Conservation (phyloP, 2,113 vertebrate genomes). For the Eulemur macaco region DNA sequence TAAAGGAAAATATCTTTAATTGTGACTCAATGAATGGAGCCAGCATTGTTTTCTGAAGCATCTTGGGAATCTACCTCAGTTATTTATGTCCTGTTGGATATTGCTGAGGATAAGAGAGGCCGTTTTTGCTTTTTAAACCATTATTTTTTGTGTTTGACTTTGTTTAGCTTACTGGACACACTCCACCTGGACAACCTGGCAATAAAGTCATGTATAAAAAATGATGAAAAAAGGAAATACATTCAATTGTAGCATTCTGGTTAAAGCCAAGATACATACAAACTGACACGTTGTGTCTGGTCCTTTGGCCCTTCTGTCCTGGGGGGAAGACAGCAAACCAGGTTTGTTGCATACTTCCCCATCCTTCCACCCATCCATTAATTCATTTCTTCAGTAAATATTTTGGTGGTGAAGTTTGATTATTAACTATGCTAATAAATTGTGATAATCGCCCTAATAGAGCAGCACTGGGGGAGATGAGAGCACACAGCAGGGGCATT, state of each 20-base stretch:
- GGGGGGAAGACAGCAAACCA: neutral
- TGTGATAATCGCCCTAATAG: neutral
- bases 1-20: neutral
- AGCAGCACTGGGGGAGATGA: neutral
- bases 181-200: conserved; percentile 9
- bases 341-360: neutral
- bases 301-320: neutral
- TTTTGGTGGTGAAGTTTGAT: neutral
- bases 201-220: conserved; percentile 18
- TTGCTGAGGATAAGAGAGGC: neutral
- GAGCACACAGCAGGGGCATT: neutral
- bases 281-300: neutral
- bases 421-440: neutral
- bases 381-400: neutral
- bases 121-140: neutral
- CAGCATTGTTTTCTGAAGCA: neutral
- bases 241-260: neutral
- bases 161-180: conserved; percentile 42
- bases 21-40: neutral
- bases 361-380: neutral
- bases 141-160: conserved; percentile 27
- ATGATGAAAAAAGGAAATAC: conserved; percentile 30
- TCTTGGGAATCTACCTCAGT: neutral
- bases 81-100: neutral
- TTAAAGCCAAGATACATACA: neutral